Evolutionary conservation across 2,113 vertebrate genomes (phyloP).

Genomic region (Hypanus sabinus): DNA sequence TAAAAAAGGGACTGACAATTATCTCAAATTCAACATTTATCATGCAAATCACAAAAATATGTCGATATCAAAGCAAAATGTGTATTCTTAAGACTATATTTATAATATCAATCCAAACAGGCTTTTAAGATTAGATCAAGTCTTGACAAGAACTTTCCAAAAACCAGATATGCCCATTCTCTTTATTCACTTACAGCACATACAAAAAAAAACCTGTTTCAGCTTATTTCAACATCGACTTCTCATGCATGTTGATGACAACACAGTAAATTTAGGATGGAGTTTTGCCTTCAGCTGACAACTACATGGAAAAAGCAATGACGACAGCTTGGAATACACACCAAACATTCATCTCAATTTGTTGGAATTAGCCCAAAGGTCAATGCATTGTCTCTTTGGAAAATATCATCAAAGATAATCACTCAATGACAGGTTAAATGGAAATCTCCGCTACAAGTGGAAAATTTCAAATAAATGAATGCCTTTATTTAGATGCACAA

Average conservation of each 20-base stretch:
- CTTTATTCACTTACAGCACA: not conserved
- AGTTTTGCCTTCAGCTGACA: not conserved
- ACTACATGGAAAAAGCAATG: slow-evolving; percentile 24
- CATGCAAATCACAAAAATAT: not conserved
- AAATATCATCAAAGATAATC: not conserved
- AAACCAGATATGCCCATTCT: not conserved
- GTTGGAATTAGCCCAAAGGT: not conserved
- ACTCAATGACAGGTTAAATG: slow-evolving; percentile 20
- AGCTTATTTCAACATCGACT: not conserved
- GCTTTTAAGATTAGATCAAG: not conserved
- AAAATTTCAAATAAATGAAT: not conserved
- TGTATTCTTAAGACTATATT: not conserved
- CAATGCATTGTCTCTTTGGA: slow-evolving; percentile 23
- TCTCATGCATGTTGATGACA: not conserved
- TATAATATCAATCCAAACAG: not conserved
- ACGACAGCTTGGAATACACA: not conserved
- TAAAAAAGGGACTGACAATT: too few species aligned
- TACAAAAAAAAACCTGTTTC: not conserved
- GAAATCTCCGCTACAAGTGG: not conserved
- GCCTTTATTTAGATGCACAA: not conserved
- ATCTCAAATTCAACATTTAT: not conserved
- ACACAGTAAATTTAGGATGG: not conserved
- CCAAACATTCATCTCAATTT: not conserved
- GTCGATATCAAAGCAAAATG: not conserved
- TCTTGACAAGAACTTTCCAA: not conserved